Evolutionary conservation across 2,113 vertebrate species (phyloP).

Genomic region (Reinhardtius hippoglossoides): DNA sequence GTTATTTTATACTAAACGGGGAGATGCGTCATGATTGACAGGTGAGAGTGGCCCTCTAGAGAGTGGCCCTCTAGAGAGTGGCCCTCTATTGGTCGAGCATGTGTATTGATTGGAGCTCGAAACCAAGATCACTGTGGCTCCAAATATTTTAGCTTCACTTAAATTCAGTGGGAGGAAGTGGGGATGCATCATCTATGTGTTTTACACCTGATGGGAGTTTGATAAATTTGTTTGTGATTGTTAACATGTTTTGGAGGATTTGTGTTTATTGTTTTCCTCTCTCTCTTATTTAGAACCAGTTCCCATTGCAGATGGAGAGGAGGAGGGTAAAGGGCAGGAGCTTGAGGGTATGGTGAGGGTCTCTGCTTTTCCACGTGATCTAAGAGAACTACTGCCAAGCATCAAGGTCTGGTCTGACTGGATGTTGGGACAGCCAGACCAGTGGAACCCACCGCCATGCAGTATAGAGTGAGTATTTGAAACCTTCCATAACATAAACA

Average conservation of each 20-base stretch:
- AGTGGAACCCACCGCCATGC: slow-evolving; percentile 96
- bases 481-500: neutral
- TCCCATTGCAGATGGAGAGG: slow-evolving; percentile 61
- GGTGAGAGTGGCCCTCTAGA: too few species aligned
- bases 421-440: slow-evolving; percentile 97
- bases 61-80: too few species aligned
- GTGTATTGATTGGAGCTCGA: too few species aligned
- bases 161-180: too few species aligned
- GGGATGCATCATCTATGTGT: too few species aligned
- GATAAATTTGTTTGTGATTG: neutral
- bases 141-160: too few species aligned
- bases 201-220: neutral
- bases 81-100: too few species aligned
- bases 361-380: slow-evolving; percentile 88
- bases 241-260: neutral
- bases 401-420: slow-evolving; percentile 99
- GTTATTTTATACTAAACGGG: too few species aligned
- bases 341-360: slow-evolving; percentile 89
- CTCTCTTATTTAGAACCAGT: slow-evolving; percentile 79
- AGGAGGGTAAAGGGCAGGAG: slow-evolving; percentile 78
- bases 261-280: neutral
- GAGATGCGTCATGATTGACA: too few species aligned
- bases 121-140: too few species aligned
- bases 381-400: slow-evolving; percentile 93
- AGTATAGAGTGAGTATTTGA: slow-evolving; percentile 75